Evolutionary conservation across 2,888 invertebrate genomes (phyloP), one percentile per base, ranked within the genome.

Genomic region (Cryptus viduatorius): DNA sequence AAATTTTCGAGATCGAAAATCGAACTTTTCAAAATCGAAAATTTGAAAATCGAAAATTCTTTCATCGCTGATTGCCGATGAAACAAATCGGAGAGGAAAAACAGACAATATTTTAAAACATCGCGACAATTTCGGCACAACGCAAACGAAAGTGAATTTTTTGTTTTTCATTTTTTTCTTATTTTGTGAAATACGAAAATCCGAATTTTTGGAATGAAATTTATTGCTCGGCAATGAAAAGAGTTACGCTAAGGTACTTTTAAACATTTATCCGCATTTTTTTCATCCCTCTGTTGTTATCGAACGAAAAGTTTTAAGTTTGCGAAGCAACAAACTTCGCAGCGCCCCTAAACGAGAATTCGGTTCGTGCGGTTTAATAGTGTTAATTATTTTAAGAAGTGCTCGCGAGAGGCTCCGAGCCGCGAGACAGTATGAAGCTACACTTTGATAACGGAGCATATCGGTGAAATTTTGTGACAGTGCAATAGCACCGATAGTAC

Each of bases 301-400:
- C 31, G 61, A 5, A 14, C 31, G 31, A 61, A 14, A 14, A 12
- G 61, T 61, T 61, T 61, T 29, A 31, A 14, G n/a, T 12, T 61
- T 61, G n/a, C 61, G 31, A 61, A 31, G 24, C 2, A n/a, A 5
- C 31, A 14, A 61, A 29, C 7, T 29, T 5, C 31, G 14, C 5
- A 31, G 29, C 59, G 12, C 29, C 59, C 42, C 42, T 37, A 16
- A 4, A 59, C 10, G 16, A 46, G 61, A 46, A 46, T 46, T 24
- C 42, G 44, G 14, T 31, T 5, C 16, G 56, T 3, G 19, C n/a
- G n/a, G n/a, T n/a, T 83, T 42, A 50, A 72, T 76, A 68, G 72
- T 67, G 75, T 75, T 82, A 78, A 84, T 81, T 81, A 73, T 44
- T 82, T 65, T 79, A 78, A 79, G 56, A 82, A 37, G 68, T 46